Conservation (phyloP, 2,797 vertebrate genomes). For the Semaprochilodus insignis region DNA sequence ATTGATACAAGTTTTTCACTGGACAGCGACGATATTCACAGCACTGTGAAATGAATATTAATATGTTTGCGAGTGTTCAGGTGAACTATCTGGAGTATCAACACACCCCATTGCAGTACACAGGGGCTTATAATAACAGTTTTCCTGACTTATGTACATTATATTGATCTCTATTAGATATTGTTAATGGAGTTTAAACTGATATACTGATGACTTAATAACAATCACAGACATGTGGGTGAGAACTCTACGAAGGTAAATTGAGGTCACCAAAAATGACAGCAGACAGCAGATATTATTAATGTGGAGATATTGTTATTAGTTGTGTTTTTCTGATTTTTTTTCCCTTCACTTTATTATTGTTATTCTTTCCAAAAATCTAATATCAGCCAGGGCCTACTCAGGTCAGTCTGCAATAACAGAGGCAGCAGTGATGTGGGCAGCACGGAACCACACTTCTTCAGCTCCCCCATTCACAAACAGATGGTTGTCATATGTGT, state of each 20-base stretch:
- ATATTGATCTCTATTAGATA: neutral
- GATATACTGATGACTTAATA: neutral
- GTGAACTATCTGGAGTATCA: no score
- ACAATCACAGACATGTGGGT: neutral
- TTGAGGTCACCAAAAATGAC: neutral
- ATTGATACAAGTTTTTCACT: no score
- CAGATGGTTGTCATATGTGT: neutral
- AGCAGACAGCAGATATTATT: neutral
- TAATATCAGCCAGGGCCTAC: neutral
- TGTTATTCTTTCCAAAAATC: slow-evolving; percentile 1
- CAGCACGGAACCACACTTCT: neutral
- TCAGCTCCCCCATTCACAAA: slow-evolving; percentile 21
- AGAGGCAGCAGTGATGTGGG: neutral
- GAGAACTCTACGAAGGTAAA: neutral
- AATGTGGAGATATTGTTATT: neutral
- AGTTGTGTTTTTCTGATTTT: neutral
- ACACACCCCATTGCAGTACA: no score
- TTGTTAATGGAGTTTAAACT: neutral
- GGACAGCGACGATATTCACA: no score
- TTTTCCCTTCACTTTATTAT: neutral
- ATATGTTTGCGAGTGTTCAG: no score
- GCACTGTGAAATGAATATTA: no score
- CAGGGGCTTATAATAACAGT: no score
- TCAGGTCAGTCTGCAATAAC: slow-evolving; percentile 21
- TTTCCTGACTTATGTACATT: neutral